Conservation (phyloP, 2,797 vertebrate species). For the Megalops cyprinoides region DNA sequence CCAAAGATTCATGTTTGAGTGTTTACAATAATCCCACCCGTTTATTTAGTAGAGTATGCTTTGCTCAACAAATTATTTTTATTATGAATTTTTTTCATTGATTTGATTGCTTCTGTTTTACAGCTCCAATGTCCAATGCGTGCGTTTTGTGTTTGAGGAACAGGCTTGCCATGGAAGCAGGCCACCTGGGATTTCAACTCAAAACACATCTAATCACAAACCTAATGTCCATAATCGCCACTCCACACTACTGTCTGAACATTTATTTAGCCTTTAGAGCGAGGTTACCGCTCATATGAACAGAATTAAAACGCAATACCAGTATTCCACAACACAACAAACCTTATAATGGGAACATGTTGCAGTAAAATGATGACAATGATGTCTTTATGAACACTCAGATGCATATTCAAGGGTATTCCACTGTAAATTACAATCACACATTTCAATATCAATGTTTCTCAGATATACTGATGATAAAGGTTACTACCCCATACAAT, state of each 20-base stretch:
- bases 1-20: not conserved
- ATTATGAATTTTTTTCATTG: not conserved
- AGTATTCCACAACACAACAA: not conserved
- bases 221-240: not conserved
- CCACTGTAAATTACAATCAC: too few relatives aligned
- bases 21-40: not conserved
- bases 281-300: not conserved
- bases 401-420: too few relatives aligned
- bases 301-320: not conserved
- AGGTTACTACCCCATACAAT: too few relatives aligned
- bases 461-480: too few relatives aligned
- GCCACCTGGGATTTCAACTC: not conserved
- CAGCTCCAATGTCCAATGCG: not conserved
- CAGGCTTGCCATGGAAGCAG: not conserved
- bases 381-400: too few relatives aligned
- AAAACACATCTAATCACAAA: not conserved
- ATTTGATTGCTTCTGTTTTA: not conserved
- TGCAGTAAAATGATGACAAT: too few relatives aligned
- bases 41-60: not conserved
- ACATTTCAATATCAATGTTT: too few relatives aligned
- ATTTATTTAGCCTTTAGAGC: not conserved
- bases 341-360: too few relatives aligned
- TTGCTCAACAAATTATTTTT: not conserved
- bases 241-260: not conserved
- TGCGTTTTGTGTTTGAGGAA: not conserved